phyloP scores from a whole-genome alignment of 2,888 invertebrate species.

The Seira sanloemensis region DNA sequence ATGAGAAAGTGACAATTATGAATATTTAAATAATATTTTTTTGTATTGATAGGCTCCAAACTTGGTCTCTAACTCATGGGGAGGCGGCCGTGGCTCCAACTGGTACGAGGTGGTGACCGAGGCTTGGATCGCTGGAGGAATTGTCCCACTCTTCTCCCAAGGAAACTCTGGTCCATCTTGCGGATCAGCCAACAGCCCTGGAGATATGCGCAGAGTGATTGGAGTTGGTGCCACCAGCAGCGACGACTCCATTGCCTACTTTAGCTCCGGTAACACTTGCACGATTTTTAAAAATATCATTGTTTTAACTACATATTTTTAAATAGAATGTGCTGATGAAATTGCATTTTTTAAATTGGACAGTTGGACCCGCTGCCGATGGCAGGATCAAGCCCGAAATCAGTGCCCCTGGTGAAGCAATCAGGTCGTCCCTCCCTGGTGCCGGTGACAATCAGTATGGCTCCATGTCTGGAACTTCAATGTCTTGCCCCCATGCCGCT shows the following conservation, averaged over 20 bases:
- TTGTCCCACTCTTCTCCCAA: conserved; percentile 49
- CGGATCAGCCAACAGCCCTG: conserved; percentile 35
- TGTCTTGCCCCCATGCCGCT: conserved; percentile 12
- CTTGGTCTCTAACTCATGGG: background rate
- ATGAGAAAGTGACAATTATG: too few species aligned
- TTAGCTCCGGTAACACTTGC: conserved; percentile 30
- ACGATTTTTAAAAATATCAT: too few species aligned
- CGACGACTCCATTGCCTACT: conserved; percentile 21
- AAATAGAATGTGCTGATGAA: background rate
- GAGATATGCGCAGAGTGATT: conserved; percentile 25
- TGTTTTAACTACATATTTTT: background rate
- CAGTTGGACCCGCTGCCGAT: conserved; percentile 5
- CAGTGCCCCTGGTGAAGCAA: background rate
- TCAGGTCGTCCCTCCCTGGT: too few species aligned
- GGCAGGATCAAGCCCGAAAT: conserved; percentile 17
- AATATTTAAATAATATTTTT: too few species aligned
- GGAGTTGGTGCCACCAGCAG: conserved; percentile 30
- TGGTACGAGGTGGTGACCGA: conserved; percentile 3
- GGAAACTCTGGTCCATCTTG: conserved; percentile 50
- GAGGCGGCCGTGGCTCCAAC: background rate
- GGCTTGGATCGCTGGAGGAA: conserved; percentile 23
- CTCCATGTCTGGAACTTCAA: conserved; percentile 25
- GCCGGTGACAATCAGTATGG: conserved; percentile 1
- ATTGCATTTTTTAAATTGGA: background rate
- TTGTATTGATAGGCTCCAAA: too few species aligned